Percentiles rank a stretch among this genome's conserved stretches.
phyloP scores from a whole-genome alignment of 1,140 invertebrate genomes.

The Steinernema feltiae region DNA sequence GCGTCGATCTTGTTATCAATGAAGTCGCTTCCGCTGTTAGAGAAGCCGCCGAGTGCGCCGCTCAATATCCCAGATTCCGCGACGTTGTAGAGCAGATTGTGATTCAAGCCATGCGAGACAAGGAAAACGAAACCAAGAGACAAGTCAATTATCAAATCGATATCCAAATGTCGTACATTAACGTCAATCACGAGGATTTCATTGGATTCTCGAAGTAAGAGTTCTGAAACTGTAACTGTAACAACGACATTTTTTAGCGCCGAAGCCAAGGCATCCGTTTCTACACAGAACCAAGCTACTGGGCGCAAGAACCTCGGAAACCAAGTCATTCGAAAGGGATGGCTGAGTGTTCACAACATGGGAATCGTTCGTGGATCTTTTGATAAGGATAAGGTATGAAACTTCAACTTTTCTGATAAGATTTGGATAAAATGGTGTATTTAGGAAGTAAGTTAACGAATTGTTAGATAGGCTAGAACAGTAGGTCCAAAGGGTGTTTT shows the following conservation, averaged over 20 bases:
- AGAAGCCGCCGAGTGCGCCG: conserved; percentile 59
- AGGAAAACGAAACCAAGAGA: conserved; percentile 91
- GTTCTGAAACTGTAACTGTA: not conserved
- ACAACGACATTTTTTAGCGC: conserved; percentile 45
- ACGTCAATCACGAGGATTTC: conserved; percentile 99
- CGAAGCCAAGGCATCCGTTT: conserved; percentile 53
- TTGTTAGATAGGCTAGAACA: too few relatives aligned
- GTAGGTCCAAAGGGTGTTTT: too few relatives aligned
- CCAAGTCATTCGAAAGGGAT: conserved; percentile 92
- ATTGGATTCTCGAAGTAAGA: conserved; percentile 95
- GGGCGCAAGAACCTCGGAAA: conserved; percentile 59
- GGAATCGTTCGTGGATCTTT: conserved; percentile 94
- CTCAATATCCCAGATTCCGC: conserved; percentile 85
- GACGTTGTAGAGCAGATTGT: conserved; percentile 98
- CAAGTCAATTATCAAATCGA: conserved; percentile 87
- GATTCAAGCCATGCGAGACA: conserved; percentile 80
- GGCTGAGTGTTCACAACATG: conserved; percentile 93
- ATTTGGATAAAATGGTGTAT: conserved; percentile 13
- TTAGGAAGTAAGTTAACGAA: conserved; percentile 16
- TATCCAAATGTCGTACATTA: conserved; percentile 98
- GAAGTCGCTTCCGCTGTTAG: conserved; percentile 59
- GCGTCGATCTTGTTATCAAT: conserved; percentile 87
- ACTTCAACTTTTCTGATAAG: conserved; percentile 9
- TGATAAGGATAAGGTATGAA: conserved; percentile 76
- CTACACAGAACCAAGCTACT: conserved; percentile 29